These are phyloP conservation scores for Pipistrellus pipistrellus DNA, from an alignment of 2,797 vertebrate species.

Conservation along the genomic window DNA sequence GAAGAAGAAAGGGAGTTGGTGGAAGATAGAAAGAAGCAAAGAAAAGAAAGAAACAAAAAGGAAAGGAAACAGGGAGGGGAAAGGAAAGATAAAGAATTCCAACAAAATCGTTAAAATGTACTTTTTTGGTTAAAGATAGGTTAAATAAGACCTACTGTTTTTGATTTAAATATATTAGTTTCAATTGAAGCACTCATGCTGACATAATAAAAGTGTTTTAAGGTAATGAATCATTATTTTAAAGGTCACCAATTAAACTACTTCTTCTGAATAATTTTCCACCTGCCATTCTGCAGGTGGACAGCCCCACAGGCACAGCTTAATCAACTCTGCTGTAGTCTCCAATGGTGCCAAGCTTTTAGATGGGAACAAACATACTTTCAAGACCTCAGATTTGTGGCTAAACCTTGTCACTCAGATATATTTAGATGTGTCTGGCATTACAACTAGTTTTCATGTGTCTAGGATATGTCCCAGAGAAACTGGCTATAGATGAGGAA, in stretches of 20 bases:
- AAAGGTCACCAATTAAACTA: constrained; percentile 83
- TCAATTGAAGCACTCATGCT: constrained; percentile 74
- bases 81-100: constrained; percentile 7
- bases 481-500: constrained; percentile 17
- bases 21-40: not conserved
- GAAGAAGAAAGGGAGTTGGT: too few relatives aligned
- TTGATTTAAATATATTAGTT: constrained; percentile 85
- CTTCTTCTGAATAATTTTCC: constrained; percentile 76
- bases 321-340: not conserved
- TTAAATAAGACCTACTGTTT: constrained; percentile 80
- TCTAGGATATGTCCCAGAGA: not conserved
- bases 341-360: not conserved
- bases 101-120: constrained; percentile 46
- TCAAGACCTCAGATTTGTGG: constrained; percentile 29
- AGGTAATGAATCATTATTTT: constrained; percentile 83
- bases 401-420: constrained; percentile 51
- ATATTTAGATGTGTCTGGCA: constrained; percentile 44
- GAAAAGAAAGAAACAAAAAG: not conserved
- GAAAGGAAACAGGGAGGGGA: not conserved
- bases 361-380: constrained; percentile 59
- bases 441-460: constrained; percentile 41
- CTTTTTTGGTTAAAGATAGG: constrained; percentile 74
- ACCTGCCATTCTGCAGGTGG: constrained; percentile 77
- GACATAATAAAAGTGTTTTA: constrained; percentile 82
- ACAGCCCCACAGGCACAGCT: not conserved